A percentile compares a stretch with the other conserved stretches of the same genome.
These are phyloP conservation scores for Bambusicola thoracicus DNA, from an alignment of 2,113 vertebrate species.

Conservation along the genomic window DNA sequence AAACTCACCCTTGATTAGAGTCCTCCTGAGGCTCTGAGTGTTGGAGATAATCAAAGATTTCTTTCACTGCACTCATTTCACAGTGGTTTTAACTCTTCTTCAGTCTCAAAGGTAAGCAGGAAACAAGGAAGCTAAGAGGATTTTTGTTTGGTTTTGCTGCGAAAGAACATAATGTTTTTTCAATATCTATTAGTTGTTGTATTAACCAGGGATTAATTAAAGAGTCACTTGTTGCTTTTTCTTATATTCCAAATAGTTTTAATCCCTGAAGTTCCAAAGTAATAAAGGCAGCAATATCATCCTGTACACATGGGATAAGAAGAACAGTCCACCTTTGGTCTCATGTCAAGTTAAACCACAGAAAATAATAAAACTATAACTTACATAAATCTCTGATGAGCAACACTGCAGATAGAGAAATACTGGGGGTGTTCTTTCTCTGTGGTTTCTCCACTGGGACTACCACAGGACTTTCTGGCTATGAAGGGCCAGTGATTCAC, in stretches of 20 bases:
- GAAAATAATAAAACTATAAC: conserved; percentile 51
- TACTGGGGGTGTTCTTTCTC: neutral
- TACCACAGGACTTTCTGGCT: neutral
- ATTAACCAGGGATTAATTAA: conserved; percentile 64
- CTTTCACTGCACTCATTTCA: neutral
- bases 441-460: neutral
- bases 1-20: conserved; percentile 59
- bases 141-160: conserved; percentile 3
- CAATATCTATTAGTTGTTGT: conserved; percentile 22
- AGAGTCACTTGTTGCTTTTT: conserved; percentile 37
- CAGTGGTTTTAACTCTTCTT: conserved; percentile 21
- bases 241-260: conserved; percentile 47
- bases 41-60: neutral
- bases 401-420: neutral
- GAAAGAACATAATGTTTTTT: conserved; percentile 44
- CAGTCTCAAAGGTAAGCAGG: neutral
- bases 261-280: conserved; percentile 58
- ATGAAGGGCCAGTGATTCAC: neutral
- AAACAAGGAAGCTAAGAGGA: neutral
- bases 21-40: conserved; percentile 45
- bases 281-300: conserved; percentile 37
- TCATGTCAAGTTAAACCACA: conserved; percentile 34
- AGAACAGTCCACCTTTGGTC: conserved; percentile 36
- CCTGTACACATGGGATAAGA: neutral
- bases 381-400: conserved; percentile 6